Percentiles rank a stretch among this genome's conserved stretches.
phyloP scores from a whole-genome alignment of 2,888 invertebrate genomes.

The Neelides folsomi region DNA sequence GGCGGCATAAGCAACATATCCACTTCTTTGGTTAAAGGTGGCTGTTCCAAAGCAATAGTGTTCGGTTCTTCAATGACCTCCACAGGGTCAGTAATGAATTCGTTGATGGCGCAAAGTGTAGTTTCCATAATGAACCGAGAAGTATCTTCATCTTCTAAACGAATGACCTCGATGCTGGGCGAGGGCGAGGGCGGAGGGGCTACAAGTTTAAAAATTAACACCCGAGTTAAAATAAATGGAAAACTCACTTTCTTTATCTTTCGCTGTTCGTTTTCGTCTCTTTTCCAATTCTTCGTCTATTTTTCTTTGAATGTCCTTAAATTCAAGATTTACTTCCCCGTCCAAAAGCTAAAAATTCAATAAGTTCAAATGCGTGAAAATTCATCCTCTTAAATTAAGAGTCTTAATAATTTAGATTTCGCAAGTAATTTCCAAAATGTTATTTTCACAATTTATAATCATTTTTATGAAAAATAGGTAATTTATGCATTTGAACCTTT shows the following conservation, averaged over 20 bases:
- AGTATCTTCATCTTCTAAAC: slow-evolving; percentile 39
- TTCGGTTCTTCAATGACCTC: not conserved
- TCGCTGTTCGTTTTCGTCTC: slow-evolving; percentile 26
- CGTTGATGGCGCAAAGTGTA: slow-evolving; percentile 40
- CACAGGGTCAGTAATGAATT: slow-evolving; percentile 35
- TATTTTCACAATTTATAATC: no score
- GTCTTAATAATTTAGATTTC: no score
- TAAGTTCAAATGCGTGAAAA: slow-evolving; percentile 6
- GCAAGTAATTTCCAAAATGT: no score
- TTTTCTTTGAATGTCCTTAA: slow-evolving; percentile 67
- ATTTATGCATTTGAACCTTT: no score
- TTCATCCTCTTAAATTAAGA: slow-evolving; percentile 29
- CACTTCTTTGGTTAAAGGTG: slow-evolving; percentile 9
- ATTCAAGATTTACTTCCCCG: slow-evolving; percentile 41
- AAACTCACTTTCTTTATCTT: not conserved
- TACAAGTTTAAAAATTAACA: no score
- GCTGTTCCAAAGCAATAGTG: not conserved
- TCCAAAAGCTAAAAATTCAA: slow-evolving; percentile 42
- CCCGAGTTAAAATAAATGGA: no score
- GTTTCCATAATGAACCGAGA: slow-evolving; percentile 41
- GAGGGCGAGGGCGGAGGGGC: not conserved
- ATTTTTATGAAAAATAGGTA: no score
- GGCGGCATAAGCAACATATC: slow-evolving; percentile 32
- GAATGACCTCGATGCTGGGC: slow-evolving; percentile 23
- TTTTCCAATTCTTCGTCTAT: slow-evolving; percentile 69